A percentile compares a stretch with the other conserved stretches of the same genome.
Evolutionary conservation across 2,888 invertebrate genomes (phyloP).

Genomic region (Timema podura): DNA sequence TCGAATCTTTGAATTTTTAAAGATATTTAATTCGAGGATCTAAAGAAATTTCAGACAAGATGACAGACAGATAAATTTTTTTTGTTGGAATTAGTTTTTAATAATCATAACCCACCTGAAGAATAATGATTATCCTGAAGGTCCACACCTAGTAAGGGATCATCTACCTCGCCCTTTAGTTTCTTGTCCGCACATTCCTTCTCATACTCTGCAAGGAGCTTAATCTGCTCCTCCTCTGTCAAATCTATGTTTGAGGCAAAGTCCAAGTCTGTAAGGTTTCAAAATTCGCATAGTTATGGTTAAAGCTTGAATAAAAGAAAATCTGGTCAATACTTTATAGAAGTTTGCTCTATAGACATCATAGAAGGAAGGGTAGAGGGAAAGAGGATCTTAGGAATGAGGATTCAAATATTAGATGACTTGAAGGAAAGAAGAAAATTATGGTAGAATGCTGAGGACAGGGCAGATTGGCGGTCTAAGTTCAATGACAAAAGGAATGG

Average conservation of each 20-base stretch:
- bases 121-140: constrained; percentile 24
- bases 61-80: too few species aligned
- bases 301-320: background rate
- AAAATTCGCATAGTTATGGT: background rate
- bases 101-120: background rate
- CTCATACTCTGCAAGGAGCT: constrained; percentile 64
- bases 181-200: constrained; percentile 51
- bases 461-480: too few species aligned
- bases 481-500: too few species aligned
- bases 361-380: background rate
- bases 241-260: constrained; percentile 62
- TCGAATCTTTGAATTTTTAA: too few species aligned
- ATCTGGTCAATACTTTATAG: too few species aligned
- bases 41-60: too few species aligned
- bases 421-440: too few species aligned
- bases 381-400: too few species aligned
- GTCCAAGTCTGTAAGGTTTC: constrained; percentile 49
- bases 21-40: too few species aligned
- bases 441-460: too few species aligned
- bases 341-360: background rate
- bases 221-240: constrained; percentile 65
- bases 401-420: too few species aligned
- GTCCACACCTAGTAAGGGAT: background rate
- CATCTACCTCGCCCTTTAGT: constrained; percentile 17
- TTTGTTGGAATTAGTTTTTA: too few species aligned